Percentiles rank a stretch among this genome's conserved stretches.
Conservation (phyloP, 2,113 vertebrate species). For the Struthio camelus region DNA sequence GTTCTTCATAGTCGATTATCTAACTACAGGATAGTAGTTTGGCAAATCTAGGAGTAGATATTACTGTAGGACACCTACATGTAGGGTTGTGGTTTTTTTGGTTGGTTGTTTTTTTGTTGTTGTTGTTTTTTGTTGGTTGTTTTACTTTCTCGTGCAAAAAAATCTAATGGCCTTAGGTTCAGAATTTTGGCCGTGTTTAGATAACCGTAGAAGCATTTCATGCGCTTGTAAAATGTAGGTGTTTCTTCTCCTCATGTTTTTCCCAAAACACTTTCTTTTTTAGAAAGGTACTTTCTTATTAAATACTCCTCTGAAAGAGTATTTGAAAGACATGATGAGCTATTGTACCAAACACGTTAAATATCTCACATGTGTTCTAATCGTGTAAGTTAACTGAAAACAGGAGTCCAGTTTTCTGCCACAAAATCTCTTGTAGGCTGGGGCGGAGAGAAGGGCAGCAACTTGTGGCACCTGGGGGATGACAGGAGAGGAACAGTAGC, state of each 20-base stretch:
- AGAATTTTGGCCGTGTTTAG: slow-evolving; percentile 66
- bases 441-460: not conserved
- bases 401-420: slow-evolving; percentile 37
- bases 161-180: slow-evolving; percentile 60
- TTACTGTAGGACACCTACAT: slow-evolving; percentile 52
- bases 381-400: slow-evolving; percentile 40
- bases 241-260: slow-evolving; percentile 56
- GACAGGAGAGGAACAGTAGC: not conserved
- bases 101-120: slow-evolving; percentile 30
- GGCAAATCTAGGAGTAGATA: slow-evolving; percentile 71
- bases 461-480: not conserved
- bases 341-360: slow-evolving; percentile 68
- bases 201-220: slow-evolving; percentile 26
- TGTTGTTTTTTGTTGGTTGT: slow-evolving; percentile 52
- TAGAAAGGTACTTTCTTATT: slow-evolving; percentile 63
- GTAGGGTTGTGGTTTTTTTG: slow-evolving; percentile 1
- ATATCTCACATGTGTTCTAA: slow-evolving; percentile 5
- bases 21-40: slow-evolving; percentile 68
- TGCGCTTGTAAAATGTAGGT: slow-evolving; percentile 58
- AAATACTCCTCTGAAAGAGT: slow-evolving; percentile 64
- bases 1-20: slow-evolving; percentile 77
- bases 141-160: slow-evolving; percentile 50
- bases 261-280: slow-evolving; percentile 55
- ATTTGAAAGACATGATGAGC: slow-evolving; percentile 70
- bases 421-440: not conserved